Conservation (phyloP, 2,113 vertebrate genomes). For the Climacteris rufus region DNA sequence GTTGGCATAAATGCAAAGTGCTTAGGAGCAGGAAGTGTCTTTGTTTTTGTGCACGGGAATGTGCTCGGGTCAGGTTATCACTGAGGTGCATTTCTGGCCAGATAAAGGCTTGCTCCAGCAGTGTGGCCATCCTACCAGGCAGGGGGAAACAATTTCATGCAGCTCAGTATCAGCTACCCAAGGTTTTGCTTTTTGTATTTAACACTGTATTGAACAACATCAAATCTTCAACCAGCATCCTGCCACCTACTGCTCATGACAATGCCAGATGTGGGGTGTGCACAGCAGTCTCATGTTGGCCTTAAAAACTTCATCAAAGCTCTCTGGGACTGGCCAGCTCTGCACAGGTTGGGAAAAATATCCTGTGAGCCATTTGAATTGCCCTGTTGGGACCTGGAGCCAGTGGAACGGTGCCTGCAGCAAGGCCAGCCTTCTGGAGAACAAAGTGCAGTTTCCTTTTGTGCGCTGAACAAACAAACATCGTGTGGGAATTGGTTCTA, state of each 20-base stretch:
- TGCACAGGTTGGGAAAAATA: background rate
- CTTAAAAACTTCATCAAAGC: background rate
- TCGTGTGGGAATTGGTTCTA: background rate
- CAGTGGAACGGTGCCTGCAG: background rate
- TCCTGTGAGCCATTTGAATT: background rate
- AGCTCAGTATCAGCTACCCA: background rate
- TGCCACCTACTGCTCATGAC: background rate
- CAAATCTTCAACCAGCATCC: background rate
- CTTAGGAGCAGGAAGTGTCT: slow-evolving; percentile 1
- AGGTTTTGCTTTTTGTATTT: background rate
- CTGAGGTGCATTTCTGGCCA: background rate
- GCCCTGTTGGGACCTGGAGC: background rate
- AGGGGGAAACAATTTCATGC: background rate
- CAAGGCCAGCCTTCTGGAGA: background rate
- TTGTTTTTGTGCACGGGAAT: background rate
- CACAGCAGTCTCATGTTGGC: background rate
- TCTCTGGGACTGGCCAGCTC: background rate
- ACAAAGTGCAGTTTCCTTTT: slow-evolving; percentile 19
- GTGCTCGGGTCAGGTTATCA: background rate
- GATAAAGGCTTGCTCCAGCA: background rate
- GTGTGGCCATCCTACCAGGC: rapidly evolving
- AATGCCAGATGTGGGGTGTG: background rate
- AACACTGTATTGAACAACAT: background rate
- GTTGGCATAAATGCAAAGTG: background rate
- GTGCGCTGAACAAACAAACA: background rate